A percentile compares a stretch with the other conserved stretches of the same genome.
Conservation (phyloP, 1,140 invertebrate species). For the Pemphigus obesinymphae region DNA sequence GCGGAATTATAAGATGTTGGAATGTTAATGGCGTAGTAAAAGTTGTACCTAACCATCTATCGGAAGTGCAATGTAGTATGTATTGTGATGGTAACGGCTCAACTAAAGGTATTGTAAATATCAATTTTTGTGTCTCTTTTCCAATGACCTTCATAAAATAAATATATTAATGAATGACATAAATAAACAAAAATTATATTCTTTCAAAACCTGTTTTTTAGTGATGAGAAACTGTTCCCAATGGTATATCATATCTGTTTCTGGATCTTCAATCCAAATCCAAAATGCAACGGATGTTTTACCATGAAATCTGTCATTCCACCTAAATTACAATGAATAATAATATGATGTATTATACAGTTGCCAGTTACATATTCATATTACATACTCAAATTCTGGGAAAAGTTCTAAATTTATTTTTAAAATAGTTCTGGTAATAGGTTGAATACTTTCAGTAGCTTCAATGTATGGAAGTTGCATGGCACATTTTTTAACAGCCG, state of each 20-base stretch:
- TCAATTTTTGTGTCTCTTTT: slow-evolving; percentile 72
- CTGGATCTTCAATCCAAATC: slow-evolving; percentile 96
- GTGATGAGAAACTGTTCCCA: slow-evolving; percentile 87
- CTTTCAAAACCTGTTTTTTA: slow-evolving; percentile 71
- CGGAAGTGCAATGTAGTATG: slow-evolving; percentile 79
- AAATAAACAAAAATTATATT: slow-evolving; percentile 10
- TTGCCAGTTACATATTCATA: no score
- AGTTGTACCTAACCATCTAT: slow-evolving; percentile 85
- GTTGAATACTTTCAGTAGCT: slow-evolving; percentile 80
- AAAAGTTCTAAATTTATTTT: slow-evolving; percentile 77
- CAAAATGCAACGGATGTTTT: slow-evolving; percentile 86
- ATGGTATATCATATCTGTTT: slow-evolving; percentile 92
- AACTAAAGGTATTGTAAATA: slow-evolving; percentile 92
- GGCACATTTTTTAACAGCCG: slow-evolving; percentile 76
- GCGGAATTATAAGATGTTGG: slow-evolving; percentile 84
- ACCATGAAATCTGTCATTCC: slow-evolving; percentile 87
- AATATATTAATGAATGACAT: neutral
- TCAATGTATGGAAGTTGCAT: slow-evolving; percentile 78
- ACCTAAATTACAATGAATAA: slow-evolving; percentile 53
- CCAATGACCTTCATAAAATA: slow-evolving; percentile 57
- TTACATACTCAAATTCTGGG: slow-evolving; percentile 69
- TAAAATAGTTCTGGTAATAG: slow-evolving; percentile 89
- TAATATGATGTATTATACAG: slow-evolving; percentile 1
- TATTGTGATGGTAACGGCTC: slow-evolving; percentile 91
- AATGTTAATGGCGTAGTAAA: slow-evolving; percentile 73